Conservation (phyloP, 2,797 vertebrate genomes). For the Anableps anableps region DNA sequence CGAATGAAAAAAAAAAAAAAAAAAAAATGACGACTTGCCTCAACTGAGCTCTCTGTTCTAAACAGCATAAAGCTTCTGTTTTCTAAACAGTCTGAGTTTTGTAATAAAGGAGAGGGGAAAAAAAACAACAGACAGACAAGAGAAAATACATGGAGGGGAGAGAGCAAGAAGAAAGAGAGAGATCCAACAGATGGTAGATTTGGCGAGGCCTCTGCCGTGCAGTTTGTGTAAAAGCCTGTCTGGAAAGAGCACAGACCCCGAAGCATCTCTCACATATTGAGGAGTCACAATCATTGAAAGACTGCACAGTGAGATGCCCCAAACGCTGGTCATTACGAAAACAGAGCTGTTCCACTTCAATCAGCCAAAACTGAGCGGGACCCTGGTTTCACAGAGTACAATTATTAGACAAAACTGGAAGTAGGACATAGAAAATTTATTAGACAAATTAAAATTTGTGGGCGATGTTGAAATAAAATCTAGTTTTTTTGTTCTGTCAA, state of each 20-base stretch:
- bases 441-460: neutral
- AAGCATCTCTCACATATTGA: constrained; percentile 75
- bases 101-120: constrained; percentile 59
- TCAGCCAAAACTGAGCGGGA: neutral
- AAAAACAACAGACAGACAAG: constrained; percentile 44
- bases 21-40: constrained; percentile 55
- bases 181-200: constrained; percentile 81
- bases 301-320: constrained; percentile 61
- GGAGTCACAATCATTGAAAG: constrained; percentile 68
- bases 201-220: constrained; percentile 75
- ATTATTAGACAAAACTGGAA: neutral
- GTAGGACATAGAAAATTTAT: neutral
- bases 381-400: neutral
- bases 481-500: neutral
- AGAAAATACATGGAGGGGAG: constrained; percentile 35
- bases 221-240: constrained; percentile 78
- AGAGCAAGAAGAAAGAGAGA: constrained; percentile 48
- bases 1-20: constrained; percentile 18
- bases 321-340: constrained; percentile 57
- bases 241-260: constrained; percentile 75
- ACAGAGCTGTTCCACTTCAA: constrained; percentile 26
- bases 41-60: constrained; percentile 65
- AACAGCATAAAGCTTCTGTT: constrained; percentile 61
- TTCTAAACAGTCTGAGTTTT: constrained; percentile 70
- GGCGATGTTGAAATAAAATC: neutral